phyloP scores from a whole-genome alignment of 1,140 invertebrate species.

The Drosophila tsacasi region DNA sequence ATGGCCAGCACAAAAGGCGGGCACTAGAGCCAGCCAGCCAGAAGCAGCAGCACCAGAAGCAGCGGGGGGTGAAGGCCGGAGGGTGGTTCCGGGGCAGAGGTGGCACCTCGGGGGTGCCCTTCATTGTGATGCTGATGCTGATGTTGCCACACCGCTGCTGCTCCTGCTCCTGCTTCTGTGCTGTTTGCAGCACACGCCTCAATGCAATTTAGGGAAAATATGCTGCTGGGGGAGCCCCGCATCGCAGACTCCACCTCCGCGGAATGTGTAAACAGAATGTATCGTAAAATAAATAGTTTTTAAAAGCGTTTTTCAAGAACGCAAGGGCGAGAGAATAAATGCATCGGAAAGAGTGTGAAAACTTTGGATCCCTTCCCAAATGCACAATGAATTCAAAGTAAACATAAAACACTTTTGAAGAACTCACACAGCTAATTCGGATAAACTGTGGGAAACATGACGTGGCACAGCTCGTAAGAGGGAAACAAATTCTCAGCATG shows the following conservation, averaged over 20 bases:
- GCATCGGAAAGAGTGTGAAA: conserved; percentile 25
- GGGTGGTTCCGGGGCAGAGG: neutral
- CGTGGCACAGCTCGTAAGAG: neutral
- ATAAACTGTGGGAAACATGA: conserved; percentile 64
- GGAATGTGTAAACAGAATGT: conserved; percentile 66
- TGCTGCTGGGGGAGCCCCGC: conserved; percentile 53
- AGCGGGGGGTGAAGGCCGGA: conserved; percentile 1
- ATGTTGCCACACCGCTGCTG: conserved; percentile 20
- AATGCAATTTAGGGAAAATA: conserved; percentile 69
- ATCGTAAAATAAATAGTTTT: conserved; percentile 80
- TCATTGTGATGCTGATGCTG: conserved; percentile 49
- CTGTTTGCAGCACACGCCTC: conserved; percentile 41
- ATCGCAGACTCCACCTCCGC: conserved; percentile 10
- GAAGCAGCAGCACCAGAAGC: neutral
- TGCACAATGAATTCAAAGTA: conserved; percentile 49
- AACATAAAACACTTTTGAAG: conserved; percentile 61
- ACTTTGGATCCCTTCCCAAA: conserved; percentile 4
- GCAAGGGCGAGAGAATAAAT: conserved; percentile 15
- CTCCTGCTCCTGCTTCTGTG: conserved; percentile 4
- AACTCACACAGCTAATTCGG: conserved; percentile 62
- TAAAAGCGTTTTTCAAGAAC: conserved; percentile 46
- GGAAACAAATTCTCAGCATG: conserved; percentile 18
- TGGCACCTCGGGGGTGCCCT: conserved; percentile 61
- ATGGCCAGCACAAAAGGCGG: conserved; percentile 60
- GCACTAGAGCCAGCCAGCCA: neutral